Conservation (phyloP, 2,113 vertebrate genomes). For the Pelecanoides urinatrix region DNA sequence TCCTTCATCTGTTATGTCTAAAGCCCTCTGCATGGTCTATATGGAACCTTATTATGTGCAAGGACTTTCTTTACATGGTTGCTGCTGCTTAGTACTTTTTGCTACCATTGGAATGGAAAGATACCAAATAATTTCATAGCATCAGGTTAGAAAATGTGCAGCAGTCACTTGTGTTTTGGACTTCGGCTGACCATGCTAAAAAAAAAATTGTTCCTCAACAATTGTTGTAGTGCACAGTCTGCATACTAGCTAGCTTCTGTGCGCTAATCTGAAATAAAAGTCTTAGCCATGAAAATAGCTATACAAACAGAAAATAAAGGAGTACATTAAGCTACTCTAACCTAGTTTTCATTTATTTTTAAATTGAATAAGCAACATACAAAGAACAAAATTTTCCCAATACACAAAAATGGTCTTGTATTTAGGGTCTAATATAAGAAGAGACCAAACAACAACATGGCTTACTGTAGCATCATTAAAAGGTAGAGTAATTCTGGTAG, state of each 20-base stretch:
- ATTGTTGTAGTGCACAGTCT: neutral
- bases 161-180: neutral
- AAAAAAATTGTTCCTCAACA: neutral
- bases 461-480: slow-evolving; percentile 15
- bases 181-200: neutral
- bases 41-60: neutral
- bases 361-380: neutral
- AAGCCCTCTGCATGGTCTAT: neutral
- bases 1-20: neutral
- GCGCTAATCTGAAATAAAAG: slow-evolving; percentile 7
- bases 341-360: neutral
- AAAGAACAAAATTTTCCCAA: neutral
- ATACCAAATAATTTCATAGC: neutral
- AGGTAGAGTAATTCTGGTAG: neutral
- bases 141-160: neutral
- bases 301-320: neutral
- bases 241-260: neutral
- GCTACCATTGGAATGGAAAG: neutral
- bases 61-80: neutral
- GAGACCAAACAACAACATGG: neutral
- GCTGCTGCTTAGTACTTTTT: neutral
- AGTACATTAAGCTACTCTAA: neutral
- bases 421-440: slow-evolving; percentile 15
- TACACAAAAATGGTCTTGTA: neutral
- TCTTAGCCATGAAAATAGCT: neutral